Evolutionary conservation across 2,888 invertebrate species (phyloP).

Genomic region (Lochmaea crataegi): DNA sequence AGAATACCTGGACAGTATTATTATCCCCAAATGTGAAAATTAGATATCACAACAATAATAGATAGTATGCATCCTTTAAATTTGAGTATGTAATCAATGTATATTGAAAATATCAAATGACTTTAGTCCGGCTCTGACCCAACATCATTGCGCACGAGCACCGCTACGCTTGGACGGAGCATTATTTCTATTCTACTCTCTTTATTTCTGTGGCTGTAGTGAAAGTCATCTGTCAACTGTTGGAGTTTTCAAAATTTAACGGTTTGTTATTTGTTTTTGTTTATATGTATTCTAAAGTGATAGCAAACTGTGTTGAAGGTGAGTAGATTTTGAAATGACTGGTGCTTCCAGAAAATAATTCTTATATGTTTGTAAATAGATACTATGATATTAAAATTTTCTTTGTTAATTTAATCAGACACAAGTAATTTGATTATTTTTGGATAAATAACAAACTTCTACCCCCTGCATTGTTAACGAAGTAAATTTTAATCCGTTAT

Average conservation of each 20-base stretch:
- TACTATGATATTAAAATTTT: not conserved
- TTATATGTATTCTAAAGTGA: not conserved
- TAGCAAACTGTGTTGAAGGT: not conserved
- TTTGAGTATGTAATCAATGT: no score
- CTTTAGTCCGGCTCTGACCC: no score
- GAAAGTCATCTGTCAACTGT: not conserved
- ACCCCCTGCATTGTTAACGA: not conserved
- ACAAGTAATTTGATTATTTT: not conserved
- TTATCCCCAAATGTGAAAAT: no score
- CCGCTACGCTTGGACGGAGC: no score
- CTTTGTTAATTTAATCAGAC: not conserved
- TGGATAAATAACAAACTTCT: not conserved
- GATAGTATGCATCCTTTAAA: no score
- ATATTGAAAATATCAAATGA: no score
- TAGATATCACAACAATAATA: no score
- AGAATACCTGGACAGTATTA: no score
- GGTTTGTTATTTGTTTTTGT: constrained; percentile 3
- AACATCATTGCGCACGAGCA: no score
- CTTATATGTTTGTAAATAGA: no score
- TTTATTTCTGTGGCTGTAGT: not conserved
- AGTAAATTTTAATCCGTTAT: not conserved
- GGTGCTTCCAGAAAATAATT: not conserved
- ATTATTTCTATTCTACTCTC: no score
- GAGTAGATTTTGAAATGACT: not conserved
- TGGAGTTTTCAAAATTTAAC: not conserved